phyloP scores from a whole-genome alignment of 2,888 invertebrate species.

The Fissipunctia ypsillon region DNA sequence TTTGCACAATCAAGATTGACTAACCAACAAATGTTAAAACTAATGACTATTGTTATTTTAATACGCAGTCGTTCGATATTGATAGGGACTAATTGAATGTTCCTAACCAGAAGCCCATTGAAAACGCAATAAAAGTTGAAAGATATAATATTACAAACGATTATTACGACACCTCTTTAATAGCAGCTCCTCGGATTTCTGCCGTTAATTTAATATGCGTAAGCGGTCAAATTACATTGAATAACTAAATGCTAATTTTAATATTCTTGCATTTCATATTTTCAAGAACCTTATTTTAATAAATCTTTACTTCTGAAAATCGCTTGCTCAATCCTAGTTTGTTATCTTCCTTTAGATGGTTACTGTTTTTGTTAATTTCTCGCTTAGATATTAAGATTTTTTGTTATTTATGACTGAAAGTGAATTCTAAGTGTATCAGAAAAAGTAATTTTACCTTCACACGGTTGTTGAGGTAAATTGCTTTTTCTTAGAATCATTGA shows the following conservation, averaged over 20 bases:
- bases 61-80: not conserved
- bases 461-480: not conserved
- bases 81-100: not conserved
- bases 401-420: not conserved
- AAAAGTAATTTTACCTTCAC: not conserved
- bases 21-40: not conserved
- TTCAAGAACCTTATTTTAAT: constrained; percentile 33
- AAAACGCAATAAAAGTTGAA: constrained; percentile 37
- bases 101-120: constrained; percentile 17
- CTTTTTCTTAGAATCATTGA: constrained; percentile 18
- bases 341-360: constrained; percentile 15
- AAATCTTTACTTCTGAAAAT: constrained; percentile 16
- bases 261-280: constrained; percentile 55
- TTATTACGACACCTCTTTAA: constrained; percentile 72
- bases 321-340: constrained; percentile 18
- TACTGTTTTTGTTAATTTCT: constrained; percentile 23
- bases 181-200: constrained; percentile 71
- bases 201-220: constrained; percentile 76
- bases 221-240: constrained; percentile 73
- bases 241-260: constrained; percentile 62
- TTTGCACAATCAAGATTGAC: not conserved
- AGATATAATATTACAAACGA: constrained; percentile 62
- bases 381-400: not conserved
- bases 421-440: not conserved
- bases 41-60: not conserved